Conservation (phyloP, 2,797 vertebrate genomes). For the Artibeus lituratus region DNA sequence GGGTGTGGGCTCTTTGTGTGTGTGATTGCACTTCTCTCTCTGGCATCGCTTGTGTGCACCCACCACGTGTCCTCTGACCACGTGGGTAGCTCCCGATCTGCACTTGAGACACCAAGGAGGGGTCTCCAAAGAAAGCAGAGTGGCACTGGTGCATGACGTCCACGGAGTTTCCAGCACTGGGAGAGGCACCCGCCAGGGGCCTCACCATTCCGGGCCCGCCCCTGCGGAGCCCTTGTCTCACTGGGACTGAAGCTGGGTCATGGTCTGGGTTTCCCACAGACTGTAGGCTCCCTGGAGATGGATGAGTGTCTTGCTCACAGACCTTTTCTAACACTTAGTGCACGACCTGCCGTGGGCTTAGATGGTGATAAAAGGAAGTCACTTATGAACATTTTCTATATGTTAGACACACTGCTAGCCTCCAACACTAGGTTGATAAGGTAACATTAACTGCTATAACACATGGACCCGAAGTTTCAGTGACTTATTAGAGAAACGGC, state of each 20-base stretch:
- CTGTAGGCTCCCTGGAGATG: background rate
- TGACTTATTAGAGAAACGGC: background rate
- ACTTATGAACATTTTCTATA: background rate
- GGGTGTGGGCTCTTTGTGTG: rapidly evolving
- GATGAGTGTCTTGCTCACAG: background rate
- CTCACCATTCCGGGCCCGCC: too few relatives aligned
- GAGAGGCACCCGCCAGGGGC: background rate
- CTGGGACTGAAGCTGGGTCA: rapidly evolving
- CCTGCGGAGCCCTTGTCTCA: background rate
- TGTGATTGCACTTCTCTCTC: background rate
- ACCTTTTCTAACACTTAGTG: background rate
- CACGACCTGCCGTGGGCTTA: background rate
- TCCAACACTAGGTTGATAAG: background rate
- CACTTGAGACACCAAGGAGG: background rate
- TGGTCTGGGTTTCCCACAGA: background rate
- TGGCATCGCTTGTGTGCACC: background rate
- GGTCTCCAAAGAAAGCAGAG: background rate
- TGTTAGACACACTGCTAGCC: background rate
- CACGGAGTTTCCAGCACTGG: background rate
- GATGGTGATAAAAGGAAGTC: background rate
- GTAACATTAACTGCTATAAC: too few relatives aligned
- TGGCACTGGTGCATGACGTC: rapidly evolving
- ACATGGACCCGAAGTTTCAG: background rate
- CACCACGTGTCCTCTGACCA: rapidly evolving
- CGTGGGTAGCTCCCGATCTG: background rate